phyloP scores from a whole-genome alignment of 2,113 vertebrate genomes.

The Ochotona curzoniae region DNA sequence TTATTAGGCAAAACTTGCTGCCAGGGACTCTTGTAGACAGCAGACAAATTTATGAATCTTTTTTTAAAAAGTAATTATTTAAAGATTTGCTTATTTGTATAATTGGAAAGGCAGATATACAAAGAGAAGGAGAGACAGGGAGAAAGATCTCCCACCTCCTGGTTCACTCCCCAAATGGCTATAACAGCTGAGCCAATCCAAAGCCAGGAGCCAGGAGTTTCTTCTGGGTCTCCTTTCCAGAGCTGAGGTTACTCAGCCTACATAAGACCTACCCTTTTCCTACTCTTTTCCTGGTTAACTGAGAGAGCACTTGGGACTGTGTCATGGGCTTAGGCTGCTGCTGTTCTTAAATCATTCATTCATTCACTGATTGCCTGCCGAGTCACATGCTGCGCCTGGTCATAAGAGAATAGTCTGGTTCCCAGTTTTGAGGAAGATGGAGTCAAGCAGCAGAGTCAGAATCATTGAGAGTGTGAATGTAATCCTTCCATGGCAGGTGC shows the following conservation, averaged over 20 bases:
- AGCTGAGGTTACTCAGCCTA: background rate
- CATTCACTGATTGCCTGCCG: background rate
- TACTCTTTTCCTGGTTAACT: background rate
- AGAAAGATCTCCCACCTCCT: no score
- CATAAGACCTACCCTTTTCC: background rate
- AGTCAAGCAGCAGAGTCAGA: background rate
- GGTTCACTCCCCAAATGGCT: no score
- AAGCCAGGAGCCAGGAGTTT: no score
- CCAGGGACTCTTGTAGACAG: background rate
- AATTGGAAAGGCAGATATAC: no score
- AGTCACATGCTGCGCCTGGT: background rate
- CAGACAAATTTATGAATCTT: background rate
- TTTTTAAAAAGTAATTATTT: no score
- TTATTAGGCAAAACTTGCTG: background rate
- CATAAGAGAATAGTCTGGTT: background rate
- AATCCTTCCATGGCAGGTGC: background rate
- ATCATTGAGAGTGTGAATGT: background rate
- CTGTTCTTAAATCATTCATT: background rate
- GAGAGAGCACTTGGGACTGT: background rate
- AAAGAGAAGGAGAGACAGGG: no score
- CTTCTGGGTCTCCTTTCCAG: no score
- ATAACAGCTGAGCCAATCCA: no score
- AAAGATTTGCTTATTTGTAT: no score
- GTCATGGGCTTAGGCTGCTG: background rate
- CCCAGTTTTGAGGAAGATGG: background rate